Percentiles rank a stretch among this genome's conserved stretches.
Conservation (phyloP, 2,797 vertebrate species). For the Synanceia verrucosa region DNA sequence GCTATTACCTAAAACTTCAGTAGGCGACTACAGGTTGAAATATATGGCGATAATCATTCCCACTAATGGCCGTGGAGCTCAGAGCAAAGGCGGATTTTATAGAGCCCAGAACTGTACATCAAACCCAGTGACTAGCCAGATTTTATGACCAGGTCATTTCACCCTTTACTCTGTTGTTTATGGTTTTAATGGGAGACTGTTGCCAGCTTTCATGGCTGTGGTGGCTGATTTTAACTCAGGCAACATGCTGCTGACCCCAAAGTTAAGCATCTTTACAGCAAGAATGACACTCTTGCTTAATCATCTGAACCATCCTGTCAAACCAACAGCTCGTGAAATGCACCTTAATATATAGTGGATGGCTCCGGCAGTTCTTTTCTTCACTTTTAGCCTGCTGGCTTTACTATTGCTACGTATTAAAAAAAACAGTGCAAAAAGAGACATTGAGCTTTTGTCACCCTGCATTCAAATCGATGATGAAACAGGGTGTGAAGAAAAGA, state of each 20-base stretch:
- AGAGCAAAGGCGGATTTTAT: slow-evolving; percentile 70
- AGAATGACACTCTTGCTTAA: slow-evolving; percentile 42
- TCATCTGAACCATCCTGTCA: slow-evolving; percentile 46
- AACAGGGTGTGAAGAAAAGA: slow-evolving; percentile 53
- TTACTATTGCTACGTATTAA: not conserved
- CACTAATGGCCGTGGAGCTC: slow-evolving; percentile 72
- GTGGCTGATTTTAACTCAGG: slow-evolving; percentile 67
- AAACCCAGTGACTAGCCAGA: slow-evolving; percentile 61
- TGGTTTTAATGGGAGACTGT: slow-evolving; percentile 67
- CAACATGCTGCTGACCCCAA: slow-evolving; percentile 61
- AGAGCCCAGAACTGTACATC: slow-evolving; percentile 76
- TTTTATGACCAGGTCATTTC: slow-evolving; percentile 75
- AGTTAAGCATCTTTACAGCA: slow-evolving; percentile 45
- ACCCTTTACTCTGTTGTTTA: slow-evolving; percentile 73
- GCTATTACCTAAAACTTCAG: slow-evolving; percentile 74
- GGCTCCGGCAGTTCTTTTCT: not conserved
- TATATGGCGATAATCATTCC: slow-evolving; percentile 81
- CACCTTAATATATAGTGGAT: not conserved
- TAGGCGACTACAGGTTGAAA: slow-evolving; percentile 72
- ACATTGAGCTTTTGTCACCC: slow-evolving; percentile 50
- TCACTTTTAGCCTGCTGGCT: not conserved
- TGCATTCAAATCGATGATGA: slow-evolving; percentile 63
- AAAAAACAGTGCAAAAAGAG: slow-evolving; percentile 38
- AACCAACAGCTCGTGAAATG: slow-evolving; percentile 27
- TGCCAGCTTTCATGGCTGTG: slow-evolving; percentile 70